Percentiles rank a stretch among this genome's conserved stretches.
Conservation (phyloP, 2,888 invertebrate genomes). For the Xestia ashworthii region DNA sequence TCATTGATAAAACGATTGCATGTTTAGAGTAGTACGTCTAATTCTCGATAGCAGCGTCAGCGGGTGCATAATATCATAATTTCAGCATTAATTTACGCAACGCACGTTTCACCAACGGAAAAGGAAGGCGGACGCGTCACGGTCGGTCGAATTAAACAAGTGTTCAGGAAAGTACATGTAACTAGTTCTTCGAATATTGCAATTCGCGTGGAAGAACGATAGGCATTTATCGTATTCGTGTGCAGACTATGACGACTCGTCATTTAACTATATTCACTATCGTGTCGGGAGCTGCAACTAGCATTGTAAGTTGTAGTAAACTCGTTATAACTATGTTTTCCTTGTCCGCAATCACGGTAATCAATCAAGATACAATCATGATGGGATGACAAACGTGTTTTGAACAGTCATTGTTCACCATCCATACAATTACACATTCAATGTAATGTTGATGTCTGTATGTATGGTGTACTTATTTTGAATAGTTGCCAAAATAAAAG, state of each 20-base stretch:
- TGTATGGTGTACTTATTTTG: neutral
- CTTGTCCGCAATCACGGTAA: slow-evolving; percentile 41
- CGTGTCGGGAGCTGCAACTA: slow-evolving; percentile 25
- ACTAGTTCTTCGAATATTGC: slow-evolving; percentile 58
- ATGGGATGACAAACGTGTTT: neutral
- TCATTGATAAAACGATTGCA: slow-evolving; percentile 20
- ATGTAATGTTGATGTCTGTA: neutral
- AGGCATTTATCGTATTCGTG: slow-evolving; percentile 48
- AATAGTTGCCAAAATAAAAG: slow-evolving; percentile 70
- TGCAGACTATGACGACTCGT: slow-evolving; percentile 9
- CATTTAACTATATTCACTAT: slow-evolving; percentile 31
- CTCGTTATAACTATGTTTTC: slow-evolving; percentile 35
- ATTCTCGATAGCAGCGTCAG: slow-evolving; percentile 35
- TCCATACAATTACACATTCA: neutral
- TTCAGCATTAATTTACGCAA: slow-evolving; percentile 81
- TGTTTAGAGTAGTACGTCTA: slow-evolving; percentile 27
- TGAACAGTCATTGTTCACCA: slow-evolving; percentile 1
- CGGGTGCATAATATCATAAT: slow-evolving; percentile 67
- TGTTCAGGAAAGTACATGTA: slow-evolving; percentile 72
- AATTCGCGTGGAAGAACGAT: slow-evolving; percentile 53
- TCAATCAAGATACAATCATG: slow-evolving; percentile 14
- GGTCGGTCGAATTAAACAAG: slow-evolving; percentile 76
- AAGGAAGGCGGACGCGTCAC: slow-evolving; percentile 85
- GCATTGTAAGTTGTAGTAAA: slow-evolving; percentile 25
- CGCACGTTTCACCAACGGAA: slow-evolving; percentile 87